A percentile compares a stretch with the other conserved stretches of the same genome.
These are phyloP conservation scores for Petaurus breviceps DNA, from an alignment of 2,113 vertebrate genomes.

Conservation along the genomic window DNA sequence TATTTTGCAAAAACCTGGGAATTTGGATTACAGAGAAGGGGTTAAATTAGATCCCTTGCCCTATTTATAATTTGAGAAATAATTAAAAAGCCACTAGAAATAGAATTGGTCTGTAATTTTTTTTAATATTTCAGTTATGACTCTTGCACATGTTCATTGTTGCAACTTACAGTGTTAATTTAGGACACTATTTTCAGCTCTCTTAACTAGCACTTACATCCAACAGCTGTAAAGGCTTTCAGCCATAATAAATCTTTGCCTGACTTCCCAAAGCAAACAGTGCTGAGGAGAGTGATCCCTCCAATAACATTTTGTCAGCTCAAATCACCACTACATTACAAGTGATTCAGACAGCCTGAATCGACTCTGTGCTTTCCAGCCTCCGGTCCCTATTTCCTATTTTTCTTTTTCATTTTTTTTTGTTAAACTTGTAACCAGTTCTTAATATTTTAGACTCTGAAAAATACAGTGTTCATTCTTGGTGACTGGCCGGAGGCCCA, in stretches of 20 bases:
- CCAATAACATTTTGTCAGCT: conserved; percentile 98
- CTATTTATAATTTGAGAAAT: neutral
- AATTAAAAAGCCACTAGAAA: neutral
- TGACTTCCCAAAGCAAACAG: conserved; percentile 97
- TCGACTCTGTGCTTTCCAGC: conserved; percentile 81
- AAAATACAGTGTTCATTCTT: conserved; percentile 59
- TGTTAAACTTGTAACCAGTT: conserved; percentile 74
- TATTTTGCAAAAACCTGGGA: neutral
- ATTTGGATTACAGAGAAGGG: neutral
- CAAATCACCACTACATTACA: conserved; percentile 91
- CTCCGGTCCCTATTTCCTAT: conserved; percentile 81
- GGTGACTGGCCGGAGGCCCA: conserved; percentile 49
- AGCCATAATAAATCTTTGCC: conserved; percentile 95
- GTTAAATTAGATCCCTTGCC: neutral
- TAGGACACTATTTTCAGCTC: conserved; percentile 87
- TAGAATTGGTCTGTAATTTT: neutral
- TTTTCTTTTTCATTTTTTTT: conserved; percentile 79
- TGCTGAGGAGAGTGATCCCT: conserved; percentile 91
- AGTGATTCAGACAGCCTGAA: conserved; percentile 90
- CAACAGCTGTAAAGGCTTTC: conserved; percentile 93
- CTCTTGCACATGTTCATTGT: conserved; percentile 69
- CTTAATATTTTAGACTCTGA: conserved; percentile 64
- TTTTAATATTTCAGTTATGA: neutral
- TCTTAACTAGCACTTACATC: conserved; percentile 88
- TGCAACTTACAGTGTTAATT: conserved; percentile 81